These are phyloP conservation scores for Ptychodera flava DNA, from an alignment of 35 echinoderm and acorn worm species.

Conservation along the genomic window DNA sequence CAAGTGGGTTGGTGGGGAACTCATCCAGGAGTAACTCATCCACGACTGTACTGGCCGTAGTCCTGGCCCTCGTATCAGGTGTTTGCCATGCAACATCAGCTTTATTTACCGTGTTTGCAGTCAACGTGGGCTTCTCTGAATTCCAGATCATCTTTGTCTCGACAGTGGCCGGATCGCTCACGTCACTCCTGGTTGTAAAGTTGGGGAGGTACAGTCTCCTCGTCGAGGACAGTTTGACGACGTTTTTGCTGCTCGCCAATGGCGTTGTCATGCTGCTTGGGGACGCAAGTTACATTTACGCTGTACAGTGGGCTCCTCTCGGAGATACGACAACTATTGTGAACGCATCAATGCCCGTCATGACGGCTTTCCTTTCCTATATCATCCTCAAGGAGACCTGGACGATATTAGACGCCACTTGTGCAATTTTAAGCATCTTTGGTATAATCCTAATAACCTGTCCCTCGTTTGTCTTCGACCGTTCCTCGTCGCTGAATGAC, in stretches of 20 bases:
- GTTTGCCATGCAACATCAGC: background rate
- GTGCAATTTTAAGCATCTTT: background rate
- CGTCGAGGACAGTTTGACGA: background rate
- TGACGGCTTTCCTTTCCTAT: background rate
- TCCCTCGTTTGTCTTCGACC: background rate
- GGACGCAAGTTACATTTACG: background rate
- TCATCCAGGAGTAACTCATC: too few relatives aligned
- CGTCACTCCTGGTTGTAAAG: background rate
- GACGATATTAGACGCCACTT: background rate
- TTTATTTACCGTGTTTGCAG: background rate
- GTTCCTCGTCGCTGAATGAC: background rate
- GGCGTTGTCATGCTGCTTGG: background rate
- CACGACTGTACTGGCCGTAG: background rate
- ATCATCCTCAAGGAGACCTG: background rate
- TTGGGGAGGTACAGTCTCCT: background rate
- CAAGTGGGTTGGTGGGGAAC: too few relatives aligned
- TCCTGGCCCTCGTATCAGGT: background rate
- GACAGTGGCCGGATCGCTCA: background rate
- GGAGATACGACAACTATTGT: background rate
- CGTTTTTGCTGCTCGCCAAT: background rate
- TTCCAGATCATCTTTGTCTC: background rate
- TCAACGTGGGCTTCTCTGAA: background rate
- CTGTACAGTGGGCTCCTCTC: background rate
- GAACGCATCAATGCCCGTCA: background rate
- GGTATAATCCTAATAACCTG: background rate